A percentile compares a stretch with the other conserved stretches of the same genome.
phyloP scores from a whole-genome alignment of 2,113 vertebrate species.

The Salminus brasiliensis region DNA sequence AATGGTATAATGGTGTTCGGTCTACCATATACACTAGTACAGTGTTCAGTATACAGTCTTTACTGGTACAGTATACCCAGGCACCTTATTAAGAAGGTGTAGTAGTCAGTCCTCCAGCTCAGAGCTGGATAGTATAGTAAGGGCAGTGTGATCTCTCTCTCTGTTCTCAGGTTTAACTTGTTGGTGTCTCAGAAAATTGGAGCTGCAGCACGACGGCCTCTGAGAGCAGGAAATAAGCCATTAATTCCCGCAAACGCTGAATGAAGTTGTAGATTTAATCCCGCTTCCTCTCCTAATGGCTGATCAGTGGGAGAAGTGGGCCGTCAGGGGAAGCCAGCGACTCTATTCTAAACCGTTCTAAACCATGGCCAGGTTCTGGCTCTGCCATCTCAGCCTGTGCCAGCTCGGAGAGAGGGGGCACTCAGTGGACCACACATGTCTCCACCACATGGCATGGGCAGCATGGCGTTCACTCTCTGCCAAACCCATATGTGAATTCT shows the following conservation, averaged over 20 bases:
- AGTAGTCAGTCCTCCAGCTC: too few relatives aligned
- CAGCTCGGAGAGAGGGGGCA: conserved; percentile 6
- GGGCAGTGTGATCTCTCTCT: not conserved
- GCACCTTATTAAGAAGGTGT: too few relatives aligned
- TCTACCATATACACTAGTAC: not conserved
- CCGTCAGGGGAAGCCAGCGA: conserved; percentile 29
- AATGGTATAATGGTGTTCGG: too few relatives aligned
- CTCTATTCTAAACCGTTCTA: conserved; percentile 6
- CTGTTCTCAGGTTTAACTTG: not conserved
- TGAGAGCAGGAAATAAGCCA: not conserved
- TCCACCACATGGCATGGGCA: conserved; percentile 40
- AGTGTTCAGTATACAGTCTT: not conserved
- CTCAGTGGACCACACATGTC: conserved; percentile 36
- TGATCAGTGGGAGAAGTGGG: conserved; percentile 17
- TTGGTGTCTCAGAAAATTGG: not conserved
- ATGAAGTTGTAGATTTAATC: conserved; percentile 4
- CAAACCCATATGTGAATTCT: conserved; percentile 31
- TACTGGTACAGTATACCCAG: too few relatives aligned
- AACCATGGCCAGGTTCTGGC: conserved; percentile 22
- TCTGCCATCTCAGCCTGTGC: not conserved
- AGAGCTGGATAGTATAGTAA: too few relatives aligned
- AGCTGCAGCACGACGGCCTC: not conserved
- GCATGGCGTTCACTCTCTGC: conserved; percentile 31
- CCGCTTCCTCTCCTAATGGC: not conserved
- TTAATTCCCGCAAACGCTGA: not conserved